Conservation (phyloP, 2,888 invertebrate genomes). For the Dasypolia templi region DNA sequence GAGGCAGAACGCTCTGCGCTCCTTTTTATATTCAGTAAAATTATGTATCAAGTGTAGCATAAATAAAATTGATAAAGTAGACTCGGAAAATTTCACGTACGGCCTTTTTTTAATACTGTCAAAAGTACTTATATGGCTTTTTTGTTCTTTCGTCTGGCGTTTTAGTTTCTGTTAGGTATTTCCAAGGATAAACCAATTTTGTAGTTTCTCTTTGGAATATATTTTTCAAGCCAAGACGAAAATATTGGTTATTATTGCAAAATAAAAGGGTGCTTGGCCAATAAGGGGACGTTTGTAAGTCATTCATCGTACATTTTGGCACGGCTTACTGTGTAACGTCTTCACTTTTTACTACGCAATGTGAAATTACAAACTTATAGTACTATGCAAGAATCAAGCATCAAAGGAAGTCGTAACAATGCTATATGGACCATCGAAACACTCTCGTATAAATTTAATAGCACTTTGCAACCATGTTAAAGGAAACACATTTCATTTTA, state of each 20-base stretch:
- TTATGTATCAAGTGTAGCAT: constrained; percentile 66
- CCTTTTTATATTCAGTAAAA: constrained; percentile 61
- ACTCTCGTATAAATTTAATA: constrained; percentile 81
- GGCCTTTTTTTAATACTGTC: constrained; percentile 40
- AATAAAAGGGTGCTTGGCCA: constrained; percentile 29
- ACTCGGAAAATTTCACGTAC: constrained; percentile 40
- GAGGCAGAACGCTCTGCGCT: constrained; percentile 41
- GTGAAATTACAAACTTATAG: constrained; percentile 50
- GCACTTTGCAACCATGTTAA: constrained; percentile 77
- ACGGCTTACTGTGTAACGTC: constrained; percentile 13
- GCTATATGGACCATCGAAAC: constrained; percentile 81
- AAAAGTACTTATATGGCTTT: constrained; percentile 23
- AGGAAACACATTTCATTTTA: constrained; percentile 84
- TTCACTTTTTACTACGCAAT: constrained; percentile 43
- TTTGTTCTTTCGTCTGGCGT: constrained; percentile 24
- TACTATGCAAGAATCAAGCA: constrained; percentile 70
- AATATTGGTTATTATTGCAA: constrained; percentile 22
- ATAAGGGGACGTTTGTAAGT: constrained; percentile 6
- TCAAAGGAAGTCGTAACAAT: constrained; percentile 81
- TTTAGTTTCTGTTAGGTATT: constrained; percentile 12
- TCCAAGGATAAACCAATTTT: background rate
- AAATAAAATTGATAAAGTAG: constrained; percentile 64
- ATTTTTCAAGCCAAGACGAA: constrained; percentile 24
- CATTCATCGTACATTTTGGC: constrained; percentile 34
- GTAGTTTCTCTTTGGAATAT: background rate